Conservation (phyloP, 1,140 invertebrate genomes). For the Apis laboriosa region DNA sequence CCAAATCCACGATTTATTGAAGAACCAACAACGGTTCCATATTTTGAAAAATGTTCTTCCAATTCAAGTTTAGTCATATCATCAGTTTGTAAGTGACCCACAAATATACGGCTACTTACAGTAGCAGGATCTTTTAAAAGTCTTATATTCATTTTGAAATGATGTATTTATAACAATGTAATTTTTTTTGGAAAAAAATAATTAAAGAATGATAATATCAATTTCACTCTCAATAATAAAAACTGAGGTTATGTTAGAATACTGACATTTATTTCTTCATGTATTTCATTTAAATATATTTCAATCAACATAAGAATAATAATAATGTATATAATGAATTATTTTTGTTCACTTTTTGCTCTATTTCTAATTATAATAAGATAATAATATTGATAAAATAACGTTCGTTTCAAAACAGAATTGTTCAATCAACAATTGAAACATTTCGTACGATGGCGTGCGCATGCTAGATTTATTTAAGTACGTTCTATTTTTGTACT, state of each 20-base stretch:
- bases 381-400: neutral
- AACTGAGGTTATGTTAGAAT: constrained; percentile 22
- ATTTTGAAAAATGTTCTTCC: constrained; percentile 87
- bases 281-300: neutral
- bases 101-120: constrained; percentile 87
- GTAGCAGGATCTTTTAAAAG: constrained; percentile 86
- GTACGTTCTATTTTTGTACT: constrained; percentile 21
- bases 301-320: neutral
- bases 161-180: neutral
- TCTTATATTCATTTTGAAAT: constrained; percentile 72
- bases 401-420: constrained; percentile 19
- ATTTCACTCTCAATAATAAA: neutral
- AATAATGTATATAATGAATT: neutral
- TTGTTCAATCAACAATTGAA: constrained; percentile 41
- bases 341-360: neutral
- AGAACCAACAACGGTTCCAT: constrained; percentile 88
- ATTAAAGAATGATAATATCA: neutral
- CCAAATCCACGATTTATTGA: constrained; percentile 89
- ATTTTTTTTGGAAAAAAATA: neutral
- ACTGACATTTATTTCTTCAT: constrained; percentile 22
- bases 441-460: constrained; percentile 2
- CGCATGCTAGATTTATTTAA: neutral
- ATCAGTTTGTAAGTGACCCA: constrained; percentile 87
- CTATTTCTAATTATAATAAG: neutral
- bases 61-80: constrained; percentile 85